These are phyloP conservation scores for Heterodera carotae DNA, from an alignment of 1,140 invertebrate species.

Conservation along the genomic window DNA sequence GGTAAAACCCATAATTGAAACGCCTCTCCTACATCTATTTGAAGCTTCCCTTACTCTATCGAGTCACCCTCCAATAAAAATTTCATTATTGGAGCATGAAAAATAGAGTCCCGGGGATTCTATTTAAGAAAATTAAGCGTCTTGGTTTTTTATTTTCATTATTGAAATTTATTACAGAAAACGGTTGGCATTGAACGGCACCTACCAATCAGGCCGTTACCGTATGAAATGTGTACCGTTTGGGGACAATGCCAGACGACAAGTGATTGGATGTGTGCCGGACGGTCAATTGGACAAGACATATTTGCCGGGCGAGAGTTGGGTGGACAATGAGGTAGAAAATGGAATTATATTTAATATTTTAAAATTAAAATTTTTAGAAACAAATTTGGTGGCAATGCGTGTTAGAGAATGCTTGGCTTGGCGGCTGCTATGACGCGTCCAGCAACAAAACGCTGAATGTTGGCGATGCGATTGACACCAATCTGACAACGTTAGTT, in stretches of 20 bases:
- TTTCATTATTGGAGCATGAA: too few species aligned
- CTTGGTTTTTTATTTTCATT: too few species aligned
- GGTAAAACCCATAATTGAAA: too few species aligned
- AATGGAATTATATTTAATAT: neutral
- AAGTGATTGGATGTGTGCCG: neutral
- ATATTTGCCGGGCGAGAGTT: neutral
- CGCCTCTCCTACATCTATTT: too few species aligned
- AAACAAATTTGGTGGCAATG: constrained; percentile 5
- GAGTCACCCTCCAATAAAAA: too few species aligned
- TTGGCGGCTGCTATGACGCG: neutral
- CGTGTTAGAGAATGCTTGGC: neutral
- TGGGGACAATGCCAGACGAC: neutral
- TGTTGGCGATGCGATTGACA: neutral
- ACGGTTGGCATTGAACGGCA: neutral
- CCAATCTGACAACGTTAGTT: neutral
- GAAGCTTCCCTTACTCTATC: too few species aligned
- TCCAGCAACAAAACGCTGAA: neutral
- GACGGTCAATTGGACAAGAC: neutral
- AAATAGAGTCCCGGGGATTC: too few species aligned
- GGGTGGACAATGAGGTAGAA: neutral
- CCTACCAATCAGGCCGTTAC: neutral
- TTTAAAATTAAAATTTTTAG: neutral
- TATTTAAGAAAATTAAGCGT: too few species aligned
- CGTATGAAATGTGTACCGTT: neutral
- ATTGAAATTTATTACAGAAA: neutral